These are phyloP conservation scores for Heliothis peltigera DNA, from an alignment of 2,888 invertebrate genomes.

Conservation along the genomic window DNA sequence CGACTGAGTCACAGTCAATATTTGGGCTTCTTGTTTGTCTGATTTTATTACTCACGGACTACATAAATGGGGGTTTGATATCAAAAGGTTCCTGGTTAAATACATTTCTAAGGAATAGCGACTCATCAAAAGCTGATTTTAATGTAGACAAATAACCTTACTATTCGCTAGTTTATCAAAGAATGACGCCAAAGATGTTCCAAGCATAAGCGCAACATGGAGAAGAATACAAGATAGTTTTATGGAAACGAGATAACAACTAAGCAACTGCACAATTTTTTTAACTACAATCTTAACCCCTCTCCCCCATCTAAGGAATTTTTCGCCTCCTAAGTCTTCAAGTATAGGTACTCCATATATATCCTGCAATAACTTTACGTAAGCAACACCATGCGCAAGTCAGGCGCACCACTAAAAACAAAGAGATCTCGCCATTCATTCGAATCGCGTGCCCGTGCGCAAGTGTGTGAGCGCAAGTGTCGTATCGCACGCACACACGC, in stretches of 20 bases:
- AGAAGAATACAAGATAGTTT: neutral
- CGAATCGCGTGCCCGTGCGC: conserved; percentile 39
- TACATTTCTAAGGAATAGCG: neutral
- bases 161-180: neutral
- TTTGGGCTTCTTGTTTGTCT: conserved; percentile 22
- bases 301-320: too few relatives aligned
- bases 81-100: neutral
- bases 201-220: neutral
- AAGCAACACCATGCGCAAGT: conserved; percentile 3
- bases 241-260: too few relatives aligned
- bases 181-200: neutral
- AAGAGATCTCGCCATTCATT: conserved; percentile 55
- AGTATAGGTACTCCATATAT: neutral
- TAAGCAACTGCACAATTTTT: too few relatives aligned
- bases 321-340: neutral
- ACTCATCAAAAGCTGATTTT: too few relatives aligned
- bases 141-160: neutral
- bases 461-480: conserved; percentile 1
- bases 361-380: neutral
- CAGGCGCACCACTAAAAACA: conserved; percentile 40
- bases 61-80: neutral
- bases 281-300: too few relatives aligned
- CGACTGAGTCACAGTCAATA: conserved; percentile 38
- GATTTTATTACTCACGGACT: conserved; percentile 12
- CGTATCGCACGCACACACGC: conserved; percentile 12